Evolutionary conservation across 2,113 vertebrate genomes (phyloP).

Genomic region (Heterocephalus glaber): DNA sequence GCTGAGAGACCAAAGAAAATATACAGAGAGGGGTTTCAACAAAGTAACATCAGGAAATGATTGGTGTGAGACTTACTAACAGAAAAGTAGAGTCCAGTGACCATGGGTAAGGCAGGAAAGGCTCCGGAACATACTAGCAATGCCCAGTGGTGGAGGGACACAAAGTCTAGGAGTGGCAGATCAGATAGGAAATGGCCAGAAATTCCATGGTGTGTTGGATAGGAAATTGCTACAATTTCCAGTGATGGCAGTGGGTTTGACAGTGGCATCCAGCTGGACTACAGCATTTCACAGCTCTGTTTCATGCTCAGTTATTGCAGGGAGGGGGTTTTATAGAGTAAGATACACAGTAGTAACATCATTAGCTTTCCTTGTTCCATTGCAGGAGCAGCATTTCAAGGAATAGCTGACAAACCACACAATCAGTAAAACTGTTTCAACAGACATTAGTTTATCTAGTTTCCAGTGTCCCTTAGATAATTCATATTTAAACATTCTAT

Average conservation of each 20-base stretch:
- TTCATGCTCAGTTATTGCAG: not conserved
- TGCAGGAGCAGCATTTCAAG: not conserved
- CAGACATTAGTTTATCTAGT: not conserved
- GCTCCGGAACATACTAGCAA: not conserved
- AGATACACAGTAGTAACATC: not conserved
- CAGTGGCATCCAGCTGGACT: not conserved
- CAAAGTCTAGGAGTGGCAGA: not conserved
- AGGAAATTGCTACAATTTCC: not conserved
- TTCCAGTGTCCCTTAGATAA: not conserved
- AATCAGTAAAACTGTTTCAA: not conserved
- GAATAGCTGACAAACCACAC: not conserved
- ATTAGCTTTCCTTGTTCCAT: not conserved
- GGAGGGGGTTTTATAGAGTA: not conserved
- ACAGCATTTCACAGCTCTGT: not conserved
- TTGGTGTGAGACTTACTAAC: not conserved
- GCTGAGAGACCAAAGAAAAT: not conserved
- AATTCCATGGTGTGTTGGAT: too few relatives aligned
- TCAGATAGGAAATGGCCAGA: not conserved
- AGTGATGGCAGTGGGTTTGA: not conserved
- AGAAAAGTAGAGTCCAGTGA: too few relatives aligned
- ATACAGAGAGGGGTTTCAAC: not conserved
- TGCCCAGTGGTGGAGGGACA: not conserved
- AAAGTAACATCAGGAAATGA: not conserved
- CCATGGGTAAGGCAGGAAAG: not conserved
- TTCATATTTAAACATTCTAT: not conserved